Base-by-base conservation (phyloP, 2,888 invertebrate species). In the Ethmia dodecea region DNA sequence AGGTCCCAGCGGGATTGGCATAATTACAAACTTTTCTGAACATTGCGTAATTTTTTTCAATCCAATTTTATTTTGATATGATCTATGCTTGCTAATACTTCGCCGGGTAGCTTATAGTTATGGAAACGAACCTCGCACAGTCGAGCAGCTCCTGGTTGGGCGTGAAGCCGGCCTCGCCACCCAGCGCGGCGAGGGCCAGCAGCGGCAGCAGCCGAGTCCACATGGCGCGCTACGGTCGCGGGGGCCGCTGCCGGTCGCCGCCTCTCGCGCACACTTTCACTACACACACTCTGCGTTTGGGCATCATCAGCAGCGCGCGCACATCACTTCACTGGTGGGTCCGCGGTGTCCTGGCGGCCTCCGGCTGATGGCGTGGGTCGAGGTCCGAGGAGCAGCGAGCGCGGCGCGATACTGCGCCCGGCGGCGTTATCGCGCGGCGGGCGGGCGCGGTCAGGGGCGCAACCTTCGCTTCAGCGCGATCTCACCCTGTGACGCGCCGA, bases 381-480 rank as follows among this genome's bases (percentile, higher is more conserved):
- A 67, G 72, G 73, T 74, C 74, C 75, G 79, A 71, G 78, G 60
- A 69, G 75, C 55, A 63, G 69, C 69, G 67, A 77, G 79, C 63
- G 63, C 71, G 72, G 70, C 72, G 68, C 77, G 74, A 60, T 67
- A 81, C 80, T 80, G 77, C 68, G 68, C 68, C 26, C 5, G 26
- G 11, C 11, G 55, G 45, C 55, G 60, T 45, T 45, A 62, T 58
- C 64, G 70, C 60, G 60, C 58, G 67, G 68, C 63, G 66, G 60
- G 68, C 68, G 71, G 69, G 69, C 65, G 75, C 79, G 83, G 83
- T 81, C 81, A 81, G 74, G 81, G 83, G 80, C 84, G 74, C 79
- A 81, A 83, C 81, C 84, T 83, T 84, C 76, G 71, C 59, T 68
- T 64, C 68, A 72, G 71, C 49, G 61, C 74, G 73, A 69, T 73